These are phyloP conservation scores for Acanthurus lineatus DNA, from an alignment of 2,797 vertebrate genomes.

Conservation along the genomic window DNA sequence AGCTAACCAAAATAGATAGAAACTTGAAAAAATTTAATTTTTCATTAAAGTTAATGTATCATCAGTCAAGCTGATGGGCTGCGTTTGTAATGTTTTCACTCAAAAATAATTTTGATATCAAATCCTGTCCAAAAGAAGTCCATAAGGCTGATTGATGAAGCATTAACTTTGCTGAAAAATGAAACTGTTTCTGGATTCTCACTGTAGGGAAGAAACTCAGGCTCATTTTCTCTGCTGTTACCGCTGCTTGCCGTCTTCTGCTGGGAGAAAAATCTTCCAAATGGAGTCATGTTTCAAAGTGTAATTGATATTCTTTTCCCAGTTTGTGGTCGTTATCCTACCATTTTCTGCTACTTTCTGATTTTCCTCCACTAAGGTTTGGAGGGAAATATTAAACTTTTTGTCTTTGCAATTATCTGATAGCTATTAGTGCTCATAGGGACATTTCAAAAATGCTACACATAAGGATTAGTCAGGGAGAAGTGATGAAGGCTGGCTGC, in stretches of 20 bases:
- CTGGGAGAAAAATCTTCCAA: neutral
- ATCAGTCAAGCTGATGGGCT: constrained; percentile 55
- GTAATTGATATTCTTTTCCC: neutral
- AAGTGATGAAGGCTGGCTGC: no score
- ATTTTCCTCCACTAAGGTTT: neutral
- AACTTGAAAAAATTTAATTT: constrained; percentile 46
- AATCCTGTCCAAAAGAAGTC: constrained; percentile 40
- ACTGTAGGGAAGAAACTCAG: neutral
- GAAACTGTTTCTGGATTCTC: constrained; percentile 5
- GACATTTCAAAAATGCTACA: neutral
- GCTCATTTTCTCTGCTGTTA: neutral
- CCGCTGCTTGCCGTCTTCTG: neutral
- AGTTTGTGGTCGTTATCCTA: neutral
- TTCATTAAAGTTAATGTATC: constrained; percentile 51
- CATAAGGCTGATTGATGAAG: constrained; percentile 42
- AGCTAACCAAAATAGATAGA: constrained; percentile 13
- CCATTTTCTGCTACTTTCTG: neutral
- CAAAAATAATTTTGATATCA: constrained; percentile 33
- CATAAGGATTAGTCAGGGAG: neutral
- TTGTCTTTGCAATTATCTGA: neutral
- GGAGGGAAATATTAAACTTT: neutral
- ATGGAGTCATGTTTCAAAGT: neutral
- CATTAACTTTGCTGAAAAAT: constrained; percentile 27
- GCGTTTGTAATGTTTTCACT: constrained; percentile 45
- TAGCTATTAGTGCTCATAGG: neutral